phyloP scores from a whole-genome alignment of 2,797 vertebrate species.

The Lagodon rhomboides region DNA sequence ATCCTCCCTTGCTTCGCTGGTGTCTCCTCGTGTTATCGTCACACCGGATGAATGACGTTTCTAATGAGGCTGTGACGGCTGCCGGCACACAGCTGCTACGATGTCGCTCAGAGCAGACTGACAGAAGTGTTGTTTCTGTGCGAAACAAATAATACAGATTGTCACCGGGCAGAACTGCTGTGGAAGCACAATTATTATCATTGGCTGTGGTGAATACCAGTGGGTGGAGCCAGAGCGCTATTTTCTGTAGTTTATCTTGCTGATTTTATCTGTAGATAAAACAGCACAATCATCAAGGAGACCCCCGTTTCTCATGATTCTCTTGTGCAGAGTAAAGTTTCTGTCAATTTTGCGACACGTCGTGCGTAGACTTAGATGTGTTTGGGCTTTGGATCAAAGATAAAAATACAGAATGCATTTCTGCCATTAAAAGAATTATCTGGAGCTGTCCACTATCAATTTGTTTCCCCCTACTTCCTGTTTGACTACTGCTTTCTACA shows the following conservation, averaged over 20 bases:
- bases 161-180: not conserved
- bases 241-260: not conserved
- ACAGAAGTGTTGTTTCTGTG: not conserved
- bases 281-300: not conserved
- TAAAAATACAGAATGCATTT: constrained; percentile 22
- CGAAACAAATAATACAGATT: not conserved
- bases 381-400: not conserved
- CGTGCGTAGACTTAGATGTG: not conserved
- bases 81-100: not conserved
- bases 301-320: not conserved
- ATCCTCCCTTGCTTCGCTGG: not conserved
- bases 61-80: constrained; percentile 30
- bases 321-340: not conserved
- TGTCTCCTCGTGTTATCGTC: constrained; percentile 23
- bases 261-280: not conserved
- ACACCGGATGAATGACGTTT: constrained; percentile 22
- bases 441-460: not conserved
- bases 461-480: constrained; percentile 46
- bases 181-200: not conserved
- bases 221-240: not conserved
- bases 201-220: not conserved
- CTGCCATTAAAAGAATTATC: constrained; percentile 22
- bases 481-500: constrained; percentile 2
- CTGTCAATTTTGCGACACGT: not conserved
- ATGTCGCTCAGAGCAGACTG: constrained; percentile 2